Conservation (phyloP, 2,888 invertebrate species). For the Helicoverpa assulta region DNA sequence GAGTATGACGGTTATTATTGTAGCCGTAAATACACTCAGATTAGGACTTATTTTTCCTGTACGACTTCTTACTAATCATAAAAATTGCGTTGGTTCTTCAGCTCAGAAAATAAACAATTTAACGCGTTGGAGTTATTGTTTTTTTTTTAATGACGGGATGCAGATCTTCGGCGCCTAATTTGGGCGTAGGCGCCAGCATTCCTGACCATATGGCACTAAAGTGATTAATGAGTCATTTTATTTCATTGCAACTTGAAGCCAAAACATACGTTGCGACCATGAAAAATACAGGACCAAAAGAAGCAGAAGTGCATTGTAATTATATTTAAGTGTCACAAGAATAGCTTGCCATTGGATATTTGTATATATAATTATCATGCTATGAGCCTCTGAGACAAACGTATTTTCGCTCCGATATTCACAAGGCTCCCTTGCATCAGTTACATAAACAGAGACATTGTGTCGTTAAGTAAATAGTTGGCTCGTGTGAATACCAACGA, state of each 20-base stretch:
- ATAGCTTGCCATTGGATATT: conserved; percentile 31
- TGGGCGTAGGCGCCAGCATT: conserved; percentile 42
- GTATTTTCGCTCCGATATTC: conserved; percentile 47
- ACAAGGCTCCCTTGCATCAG: conserved; percentile 57
- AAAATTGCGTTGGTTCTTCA: conserved; percentile 5
- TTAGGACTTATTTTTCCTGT: conserved; percentile 42
- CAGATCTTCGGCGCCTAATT: conserved; percentile 42
- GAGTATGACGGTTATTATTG: conserved; percentile 10
- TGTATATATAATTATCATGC: conserved; percentile 49
- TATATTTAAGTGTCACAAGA: conserved; percentile 24
- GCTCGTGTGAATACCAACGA: conserved; percentile 51
- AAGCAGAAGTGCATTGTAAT: conserved; percentile 30
- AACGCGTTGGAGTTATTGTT: conserved; percentile 13
- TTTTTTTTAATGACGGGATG: conserved; percentile 24
- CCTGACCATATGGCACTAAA: conserved; percentile 48
- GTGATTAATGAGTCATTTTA: conserved; percentile 53
- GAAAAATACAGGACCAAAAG: conserved; percentile 8
- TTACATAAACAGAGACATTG: conserved; percentile 61
- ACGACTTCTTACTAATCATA: conserved; percentile 16
- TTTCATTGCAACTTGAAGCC: conserved; percentile 21
- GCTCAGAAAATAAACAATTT: conserved; percentile 16
- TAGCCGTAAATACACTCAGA: conserved; percentile 16
- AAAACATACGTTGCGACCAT: neutral
- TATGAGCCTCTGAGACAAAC: conserved; percentile 23
- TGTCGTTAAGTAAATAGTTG: conserved; percentile 59